Base-by-base conservation (phyloP, 2,113 vertebrate species). In the Poeciliopsis turrubarensis region DNA sequence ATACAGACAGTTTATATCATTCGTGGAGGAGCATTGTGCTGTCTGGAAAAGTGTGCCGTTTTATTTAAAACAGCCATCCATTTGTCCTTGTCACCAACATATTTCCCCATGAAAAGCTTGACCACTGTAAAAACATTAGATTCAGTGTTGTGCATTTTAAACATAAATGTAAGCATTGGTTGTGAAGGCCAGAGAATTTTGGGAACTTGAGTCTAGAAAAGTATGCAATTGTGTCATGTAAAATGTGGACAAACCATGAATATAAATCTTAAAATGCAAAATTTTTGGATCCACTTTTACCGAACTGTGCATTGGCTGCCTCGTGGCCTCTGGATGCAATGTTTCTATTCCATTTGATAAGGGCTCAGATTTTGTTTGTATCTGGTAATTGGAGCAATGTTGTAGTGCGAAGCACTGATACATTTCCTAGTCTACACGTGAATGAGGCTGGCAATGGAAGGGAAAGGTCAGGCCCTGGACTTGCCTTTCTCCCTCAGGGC, bases 301-400 rank as follows among this genome's bases (percentile, higher is more conserved):
- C 15, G 37, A 81, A 83, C 76, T 61, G 62, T 74, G 70, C 70
- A 74, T 73, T 64, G 66, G 34, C 60, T 83, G 65, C 71, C 47
- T 75, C 61, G 44, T 27, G 34, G 78, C 86, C 81, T 47, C 74
- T 88, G 86, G 65, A 87, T 87, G 69, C 68, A 62, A 70, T 64
- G 75, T 76, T 81, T 75, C 73, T 86, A 86, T 86, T 89, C 72
- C 78, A 75, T 80, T 68, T 89, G 84, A 91, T 91, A 79, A 86
- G 84, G 83, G 72, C 81, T 87, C 68, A 82, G 72, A 85, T 87
- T 93, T 80, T 92, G 85, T 92, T 92, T 93, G 80, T 92, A 91
- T 91, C 91, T 84, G 89, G 94, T 95, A 95, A 95, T 95, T 95
- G 93, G 91, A 93, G 92, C 87, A 82, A 87, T 92, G 90, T 85